A percentile compares a stretch with the other conserved stretches of the same genome.
Evolutionary conservation across 2,888 invertebrate genomes (phyloP).

Genomic region (Cordilura impudica): DNA sequence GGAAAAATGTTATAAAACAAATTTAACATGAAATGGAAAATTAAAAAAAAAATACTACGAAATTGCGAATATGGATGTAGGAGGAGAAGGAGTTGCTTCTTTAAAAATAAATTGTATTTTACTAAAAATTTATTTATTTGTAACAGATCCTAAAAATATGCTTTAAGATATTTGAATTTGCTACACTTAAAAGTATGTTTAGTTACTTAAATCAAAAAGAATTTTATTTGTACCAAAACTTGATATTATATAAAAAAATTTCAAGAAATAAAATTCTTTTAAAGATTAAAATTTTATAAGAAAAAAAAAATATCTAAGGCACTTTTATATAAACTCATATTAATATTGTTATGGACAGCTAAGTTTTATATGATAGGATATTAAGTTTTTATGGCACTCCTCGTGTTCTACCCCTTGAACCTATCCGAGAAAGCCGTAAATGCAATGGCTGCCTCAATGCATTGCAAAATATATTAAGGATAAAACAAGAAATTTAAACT

Average conservation of each 20-base stretch:
- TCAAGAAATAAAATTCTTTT: no score
- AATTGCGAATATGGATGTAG: neutral
- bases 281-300: no score
- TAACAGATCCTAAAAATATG: neutral
- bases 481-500: slow-evolving; percentile 11
- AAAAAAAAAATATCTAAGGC: neutral
- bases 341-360: neutral
- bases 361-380: neutral
- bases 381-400: neutral
- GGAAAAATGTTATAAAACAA: neutral
- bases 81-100: neutral
- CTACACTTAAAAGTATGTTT: no score
- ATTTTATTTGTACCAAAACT: no score
- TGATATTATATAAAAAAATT: no score
- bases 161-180: no score
- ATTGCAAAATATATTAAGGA: slow-evolving; percentile 1
- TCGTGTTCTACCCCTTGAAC: neutral
- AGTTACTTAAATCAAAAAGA: no score
- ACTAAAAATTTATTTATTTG: neutral
- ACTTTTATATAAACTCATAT: neutral
- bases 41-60: neutral
- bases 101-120: neutral
- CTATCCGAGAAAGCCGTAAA: neutral
- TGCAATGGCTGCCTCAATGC: neutral
- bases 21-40: neutral